These are phyloP conservation scores for Hirudo medicinalis DNA, from an alignment of 1,140 invertebrate genomes.

Conservation along the genomic window DNA sequence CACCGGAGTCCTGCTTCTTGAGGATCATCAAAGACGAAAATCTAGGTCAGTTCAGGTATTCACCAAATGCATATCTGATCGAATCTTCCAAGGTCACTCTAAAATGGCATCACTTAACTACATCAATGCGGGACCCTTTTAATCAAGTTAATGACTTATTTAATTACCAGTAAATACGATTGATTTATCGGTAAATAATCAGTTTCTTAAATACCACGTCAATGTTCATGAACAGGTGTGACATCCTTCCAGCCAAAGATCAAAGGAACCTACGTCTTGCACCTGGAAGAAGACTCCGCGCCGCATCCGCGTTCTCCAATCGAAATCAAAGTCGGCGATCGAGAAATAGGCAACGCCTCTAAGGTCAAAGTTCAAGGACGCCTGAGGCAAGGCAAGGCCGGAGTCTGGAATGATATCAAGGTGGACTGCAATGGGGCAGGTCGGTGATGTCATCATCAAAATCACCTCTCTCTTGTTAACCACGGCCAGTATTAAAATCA, in stretches of 20 bases:
- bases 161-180: neutral
- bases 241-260: constrained; percentile 91
- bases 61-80: no score
- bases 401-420: constrained; percentile 69
- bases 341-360: constrained; percentile 78
- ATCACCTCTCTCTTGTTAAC: neutral
- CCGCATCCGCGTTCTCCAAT: constrained; percentile 90
- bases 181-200: neutral
- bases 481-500: neutral
- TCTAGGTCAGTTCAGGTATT: neutral
- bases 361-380: constrained; percentile 74
- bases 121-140: neutral
- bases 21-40: neutral
- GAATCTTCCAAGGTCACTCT: neutral
- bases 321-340: constrained; percentile 69
- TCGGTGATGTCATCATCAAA: constrained; percentile 25
- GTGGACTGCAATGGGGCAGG: constrained; percentile 91
- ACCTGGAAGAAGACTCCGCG: constrained; percentile 78
- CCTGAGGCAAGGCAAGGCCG: constrained; percentile 74
- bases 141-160: neutral
- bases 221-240: constrained; percentile 48
- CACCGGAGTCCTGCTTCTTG: neutral
- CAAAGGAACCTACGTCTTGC: constrained; percentile 76
- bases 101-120: no score
- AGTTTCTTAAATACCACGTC: neutral